Evolutionary conservation across 1,140 invertebrate genomes (phyloP).

Genomic region (Cheumatopsyche charites): DNA sequence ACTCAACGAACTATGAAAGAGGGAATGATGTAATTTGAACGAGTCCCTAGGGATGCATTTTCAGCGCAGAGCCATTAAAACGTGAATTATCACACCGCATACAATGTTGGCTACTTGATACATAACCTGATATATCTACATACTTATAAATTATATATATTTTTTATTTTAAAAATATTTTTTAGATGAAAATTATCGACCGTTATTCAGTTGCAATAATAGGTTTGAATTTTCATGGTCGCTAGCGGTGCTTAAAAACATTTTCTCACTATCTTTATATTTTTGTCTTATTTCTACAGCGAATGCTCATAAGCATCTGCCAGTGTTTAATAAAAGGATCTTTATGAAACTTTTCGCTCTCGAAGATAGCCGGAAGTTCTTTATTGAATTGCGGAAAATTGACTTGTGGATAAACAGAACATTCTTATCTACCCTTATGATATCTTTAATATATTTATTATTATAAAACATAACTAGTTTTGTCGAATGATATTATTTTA

Average conservation of each 20-base stretch:
- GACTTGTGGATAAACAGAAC: background rate
- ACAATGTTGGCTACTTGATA: constrained; percentile 17
- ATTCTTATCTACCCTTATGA: too few relatives aligned
- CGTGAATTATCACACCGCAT: constrained; percentile 22
- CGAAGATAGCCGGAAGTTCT: constrained; percentile 25
- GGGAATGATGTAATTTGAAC: constrained; percentile 33
- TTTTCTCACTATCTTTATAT: constrained; percentile 2
- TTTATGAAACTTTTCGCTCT: constrained; percentile 19
- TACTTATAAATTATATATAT: too few relatives aligned
- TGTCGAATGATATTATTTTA: too few relatives aligned
- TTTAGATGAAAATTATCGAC: background rate
- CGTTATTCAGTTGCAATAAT: background rate
- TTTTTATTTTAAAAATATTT: background rate
- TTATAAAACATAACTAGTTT: too few relatives aligned
- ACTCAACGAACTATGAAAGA: constrained; percentile 20
- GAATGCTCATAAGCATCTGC: constrained; percentile 27
- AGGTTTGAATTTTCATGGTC: constrained; percentile 19
- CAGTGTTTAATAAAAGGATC: constrained; percentile 25
- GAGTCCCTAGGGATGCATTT: constrained; percentile 29
- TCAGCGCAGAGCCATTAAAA: constrained; percentile 28
- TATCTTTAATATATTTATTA: too few relatives aligned
- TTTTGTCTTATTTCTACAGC: too few relatives aligned
- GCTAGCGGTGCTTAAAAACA: background rate
- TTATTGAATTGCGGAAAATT: constrained; percentile 28
- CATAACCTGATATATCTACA: background rate